These are phyloP conservation scores for Eufriesea mexicana DNA, from an alignment of 1,140 invertebrate genomes.

Conservation along the genomic window DNA sequence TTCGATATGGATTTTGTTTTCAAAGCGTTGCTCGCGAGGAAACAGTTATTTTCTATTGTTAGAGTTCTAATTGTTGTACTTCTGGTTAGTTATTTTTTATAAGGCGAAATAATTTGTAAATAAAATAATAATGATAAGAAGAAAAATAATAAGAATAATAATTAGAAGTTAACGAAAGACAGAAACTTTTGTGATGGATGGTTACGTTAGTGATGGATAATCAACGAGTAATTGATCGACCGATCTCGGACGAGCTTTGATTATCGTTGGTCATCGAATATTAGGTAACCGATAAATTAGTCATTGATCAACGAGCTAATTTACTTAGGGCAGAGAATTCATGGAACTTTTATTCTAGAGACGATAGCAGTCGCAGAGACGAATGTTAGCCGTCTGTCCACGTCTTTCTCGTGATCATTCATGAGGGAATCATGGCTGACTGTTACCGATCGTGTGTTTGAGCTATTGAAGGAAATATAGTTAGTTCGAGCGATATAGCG, in stretches of 20 bases:
- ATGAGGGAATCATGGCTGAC: no score
- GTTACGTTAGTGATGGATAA: constrained; percentile 9
- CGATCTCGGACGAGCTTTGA: background rate
- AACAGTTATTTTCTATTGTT: background rate
- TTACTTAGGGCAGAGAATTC: constrained; percentile 45
- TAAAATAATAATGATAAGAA: constrained; percentile 17
- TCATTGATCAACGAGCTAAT: constrained; percentile 53
- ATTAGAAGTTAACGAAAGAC: constrained; percentile 39
- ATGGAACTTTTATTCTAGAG: constrained; percentile 20
- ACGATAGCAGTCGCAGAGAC: background rate
- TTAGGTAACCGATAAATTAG: constrained; percentile 26
- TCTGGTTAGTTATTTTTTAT: constrained; percentile 33
- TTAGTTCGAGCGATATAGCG: no score
- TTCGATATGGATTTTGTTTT: background rate
- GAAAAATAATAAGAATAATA: constrained; percentile 26
- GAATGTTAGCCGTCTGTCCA: background rate
- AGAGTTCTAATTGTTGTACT: constrained; percentile 10
- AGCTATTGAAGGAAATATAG: no score
- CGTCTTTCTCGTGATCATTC: background rate
- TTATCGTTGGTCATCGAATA: constrained; percentile 27
- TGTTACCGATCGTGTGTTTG: no score
- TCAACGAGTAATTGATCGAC: constrained; percentile 21
- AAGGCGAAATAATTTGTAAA: constrained; percentile 41
- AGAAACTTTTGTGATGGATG: constrained; percentile 44
- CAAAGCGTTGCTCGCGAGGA: background rate